Percentiles rank a stretch among this genome's conserved stretches.
phyloP scores from a whole-genome alignment of 2,113 vertebrate genomes.

The Mungos mungo region DNA sequence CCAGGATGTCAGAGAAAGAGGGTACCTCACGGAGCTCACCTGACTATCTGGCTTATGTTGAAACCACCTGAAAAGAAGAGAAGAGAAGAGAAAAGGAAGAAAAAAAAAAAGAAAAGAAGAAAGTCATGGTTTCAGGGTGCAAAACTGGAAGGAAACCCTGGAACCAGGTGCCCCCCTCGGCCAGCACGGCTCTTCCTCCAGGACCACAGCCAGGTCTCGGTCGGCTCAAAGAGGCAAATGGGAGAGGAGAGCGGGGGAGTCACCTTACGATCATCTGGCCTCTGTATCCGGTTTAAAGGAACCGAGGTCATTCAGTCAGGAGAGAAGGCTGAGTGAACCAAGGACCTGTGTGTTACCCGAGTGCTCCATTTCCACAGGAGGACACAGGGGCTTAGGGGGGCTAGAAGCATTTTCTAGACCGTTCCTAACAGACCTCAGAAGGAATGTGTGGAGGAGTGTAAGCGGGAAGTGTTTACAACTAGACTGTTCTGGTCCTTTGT shows the following conservation, averaged over 20 bases:
- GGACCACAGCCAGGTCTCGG: background rate
- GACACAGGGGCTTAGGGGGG: background rate
- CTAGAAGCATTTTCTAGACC: background rate
- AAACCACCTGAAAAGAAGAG: background rate
- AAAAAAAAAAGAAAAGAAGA: background rate
- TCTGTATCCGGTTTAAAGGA: background rate
- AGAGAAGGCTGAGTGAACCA: background rate
- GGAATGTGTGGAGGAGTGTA: background rate
- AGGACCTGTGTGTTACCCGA: background rate
- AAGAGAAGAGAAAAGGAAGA: background rate
- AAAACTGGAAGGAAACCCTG: background rate
- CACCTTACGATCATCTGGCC: background rate
- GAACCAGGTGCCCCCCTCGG: background rate
- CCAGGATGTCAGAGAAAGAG: conserved; percentile 7
- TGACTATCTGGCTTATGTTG: background rate
- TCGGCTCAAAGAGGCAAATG: background rate
- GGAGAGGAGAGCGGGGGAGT: background rate
- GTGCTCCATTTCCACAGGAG: background rate
- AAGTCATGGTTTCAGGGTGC: background rate
- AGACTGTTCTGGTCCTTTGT: background rate
- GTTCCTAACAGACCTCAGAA: background rate
- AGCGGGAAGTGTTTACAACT: background rate
- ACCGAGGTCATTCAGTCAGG: background rate
- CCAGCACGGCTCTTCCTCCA: background rate
- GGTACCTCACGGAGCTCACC: background rate